Percentiles rank a stretch among this genome's conserved stretches.
Conservation (phyloP, 2,113 vertebrate genomes). For the Tonatia bakeri region DNA sequence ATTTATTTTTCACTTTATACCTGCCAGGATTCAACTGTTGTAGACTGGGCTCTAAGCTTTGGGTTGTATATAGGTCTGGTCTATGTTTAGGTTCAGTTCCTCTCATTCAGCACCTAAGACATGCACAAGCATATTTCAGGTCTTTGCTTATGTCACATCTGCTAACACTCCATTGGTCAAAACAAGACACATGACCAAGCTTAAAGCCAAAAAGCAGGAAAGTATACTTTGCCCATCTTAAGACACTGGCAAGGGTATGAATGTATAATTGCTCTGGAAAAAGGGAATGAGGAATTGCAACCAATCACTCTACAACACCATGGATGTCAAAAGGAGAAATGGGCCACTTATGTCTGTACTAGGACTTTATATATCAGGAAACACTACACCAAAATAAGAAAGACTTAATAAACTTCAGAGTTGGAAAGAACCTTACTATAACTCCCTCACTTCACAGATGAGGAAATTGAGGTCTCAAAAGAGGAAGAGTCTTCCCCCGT, state of each 20-base stretch:
- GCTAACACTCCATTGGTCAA: background rate
- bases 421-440: background rate
- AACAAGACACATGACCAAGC: background rate
- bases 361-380: background rate
- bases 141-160: background rate
- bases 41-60: background rate
- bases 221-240: background rate
- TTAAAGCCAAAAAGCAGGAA: background rate
- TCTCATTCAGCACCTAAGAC: background rate
- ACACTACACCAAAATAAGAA: background rate
- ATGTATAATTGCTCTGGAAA: background rate
- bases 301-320: background rate
- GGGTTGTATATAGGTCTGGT: background rate
- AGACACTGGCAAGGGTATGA: background rate
- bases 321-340: background rate
- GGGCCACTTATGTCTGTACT: background rate
- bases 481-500: background rate
- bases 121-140: background rate
- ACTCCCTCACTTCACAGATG: background rate
- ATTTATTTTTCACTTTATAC: background rate
- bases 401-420: background rate
- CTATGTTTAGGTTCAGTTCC: background rate
- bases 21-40: background rate
- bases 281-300: background rate
- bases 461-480: background rate